Percentiles rank a stretch among this genome's conserved stretches.
Conservation (phyloP, 2,113 vertebrate genomes). For the Abramis brama region DNA sequence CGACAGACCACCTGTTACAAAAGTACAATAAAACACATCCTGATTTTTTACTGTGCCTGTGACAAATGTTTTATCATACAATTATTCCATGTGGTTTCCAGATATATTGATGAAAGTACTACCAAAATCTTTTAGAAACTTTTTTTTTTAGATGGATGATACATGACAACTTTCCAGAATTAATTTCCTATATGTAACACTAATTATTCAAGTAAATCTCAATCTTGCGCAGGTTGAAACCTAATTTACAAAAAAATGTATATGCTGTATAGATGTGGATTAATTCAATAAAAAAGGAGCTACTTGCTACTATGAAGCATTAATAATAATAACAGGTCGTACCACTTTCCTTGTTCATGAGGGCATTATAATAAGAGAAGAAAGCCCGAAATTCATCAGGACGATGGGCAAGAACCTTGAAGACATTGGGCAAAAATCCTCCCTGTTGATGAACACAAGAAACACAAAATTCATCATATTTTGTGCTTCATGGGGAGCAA, state of each 20-base stretch:
- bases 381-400: constrained; percentile 85
- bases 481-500: not conserved
- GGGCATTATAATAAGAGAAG: constrained; percentile 83
- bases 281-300: not conserved
- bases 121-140: not conserved
- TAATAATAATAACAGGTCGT: constrained; percentile 40
- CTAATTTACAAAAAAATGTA: too few species aligned
- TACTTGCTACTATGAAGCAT: not conserved
- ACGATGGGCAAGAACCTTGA: constrained; percentile 79
- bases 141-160: too few species aligned
- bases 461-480: not conserved
- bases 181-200: too few species aligned
- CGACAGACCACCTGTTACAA: constrained; percentile 75
- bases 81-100: not conserved
- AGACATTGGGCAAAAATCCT: constrained; percentile 84
- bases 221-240: too few species aligned
- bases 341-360: constrained; percentile 90
- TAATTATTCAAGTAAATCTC: too few species aligned
- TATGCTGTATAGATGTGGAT: not conserved
- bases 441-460: constrained; percentile 61
- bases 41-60: not conserved
- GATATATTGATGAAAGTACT: not conserved
- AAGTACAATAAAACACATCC: constrained; percentile 11
- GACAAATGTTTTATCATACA: not conserved
- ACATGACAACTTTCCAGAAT: too few species aligned